Base-by-base conservation (phyloP, 2,113 vertebrate species). In the Sander vitreus region DNA sequence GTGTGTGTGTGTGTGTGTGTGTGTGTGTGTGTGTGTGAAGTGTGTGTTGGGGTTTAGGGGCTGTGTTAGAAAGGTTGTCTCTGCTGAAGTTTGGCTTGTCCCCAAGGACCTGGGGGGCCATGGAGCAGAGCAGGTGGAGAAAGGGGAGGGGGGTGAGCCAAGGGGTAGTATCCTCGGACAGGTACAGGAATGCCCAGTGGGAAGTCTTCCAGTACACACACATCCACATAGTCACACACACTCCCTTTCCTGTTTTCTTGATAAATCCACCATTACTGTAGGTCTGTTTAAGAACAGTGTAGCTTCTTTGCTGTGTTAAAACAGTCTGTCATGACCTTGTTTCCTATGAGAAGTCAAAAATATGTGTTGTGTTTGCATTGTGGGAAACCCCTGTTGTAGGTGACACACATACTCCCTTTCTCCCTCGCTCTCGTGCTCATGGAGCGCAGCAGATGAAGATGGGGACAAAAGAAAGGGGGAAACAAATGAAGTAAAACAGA, bases 101-200 rank as follows among this genome's bases (percentile, higher is more conserved):
- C 73, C 86, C 75, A 77, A 79, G 75, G 91, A 91, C 83, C 73
- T 43, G 50, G 79, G 65, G 65, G 86, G 87, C 84, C 80, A 80
- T 21, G 25, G 60, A 85, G 80, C 60, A 86, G 84, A 90, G 88
- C 83, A 89, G 91, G 91, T 90, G 88, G 78, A 87, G 72, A 68
- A 55, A 63, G 55, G 47, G 76, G 68, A 50, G 76, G 66, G 13
- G 69, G 76, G 53, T n/a, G 69, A 85, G 69, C 77, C 72, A 73
- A 70, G 75, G 83, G 84, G 74, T 84, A 36, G 82, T 81, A 80
- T 87, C 87, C 85, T 89, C 72, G 27, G 85, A 88, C 88, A 91
- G 91, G 89, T 94, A 93, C 88, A 92, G 84, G 77, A 89, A 93
- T 91, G 86, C 90, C 91, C 75, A 67, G 68, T 83, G 87, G 87